Evolutionary conservation across 2,888 invertebrate species (phyloP), one percentile per base, ranked within the genome.

Genomic region (Epicampocera succincta): DNA sequence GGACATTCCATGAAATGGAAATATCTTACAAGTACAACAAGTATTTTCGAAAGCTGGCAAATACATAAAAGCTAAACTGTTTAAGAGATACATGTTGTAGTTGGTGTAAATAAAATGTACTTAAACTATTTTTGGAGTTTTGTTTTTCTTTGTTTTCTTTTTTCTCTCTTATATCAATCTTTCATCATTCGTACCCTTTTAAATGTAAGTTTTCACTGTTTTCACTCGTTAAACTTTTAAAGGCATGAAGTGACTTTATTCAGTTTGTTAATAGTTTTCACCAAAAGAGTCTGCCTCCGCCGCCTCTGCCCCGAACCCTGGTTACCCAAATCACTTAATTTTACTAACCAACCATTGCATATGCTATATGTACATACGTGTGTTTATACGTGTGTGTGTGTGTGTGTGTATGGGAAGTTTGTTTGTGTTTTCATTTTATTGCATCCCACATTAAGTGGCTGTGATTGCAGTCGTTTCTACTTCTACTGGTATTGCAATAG

Each of bases 151-250:
- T n/a, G 46, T n/a, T n/a, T n/a, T n/a, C n/a, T n/a, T 56, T 56
- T 63, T 61, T 63, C 44, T 33, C 11, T 15, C 33, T 52, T 19
- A 44, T 61, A 15, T 61, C 17, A 15, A 29, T n/a, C n/a, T 61
- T 42, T 42, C 42, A 40, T 40, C 63, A 65, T 63, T 76, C 60
- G 52, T 72, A 66, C 63, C 61, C 63, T 77, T 77, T 81, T 73
- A 69, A 68, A 54, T 68, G 58, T 40, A 60, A 66, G n/a, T n/a
- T n/a, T n/a, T n/a, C n/a, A n/a, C n/a, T n/a, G 60, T 68, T 73
- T 81, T 73, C 73, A 77, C 73, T 82, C 73, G 77, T 77, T 82
- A 82, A 77, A 77, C 77, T 65, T 73, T 82, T 77, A 74, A 77
- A 69, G 73, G 80, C 54, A 81, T n/a, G 73, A 42, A 68, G 54